These are phyloP conservation scores for Eugnorisma glareosa DNA, from an alignment of 2,888 invertebrate species.

Conservation along the genomic window DNA sequence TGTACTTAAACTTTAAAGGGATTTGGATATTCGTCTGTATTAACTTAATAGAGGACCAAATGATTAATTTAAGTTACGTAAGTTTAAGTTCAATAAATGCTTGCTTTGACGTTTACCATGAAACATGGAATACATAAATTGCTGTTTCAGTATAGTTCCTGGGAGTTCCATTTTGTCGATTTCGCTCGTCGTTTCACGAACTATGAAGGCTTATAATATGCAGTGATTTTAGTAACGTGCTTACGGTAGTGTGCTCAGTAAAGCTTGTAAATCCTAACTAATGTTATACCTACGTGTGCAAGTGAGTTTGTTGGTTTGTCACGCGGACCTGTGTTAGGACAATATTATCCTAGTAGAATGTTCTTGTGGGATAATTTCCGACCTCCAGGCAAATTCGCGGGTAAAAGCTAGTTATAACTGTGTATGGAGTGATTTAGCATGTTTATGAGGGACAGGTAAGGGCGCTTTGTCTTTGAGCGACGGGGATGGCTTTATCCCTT, in stretches of 20 bases:
- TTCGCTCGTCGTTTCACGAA: neutral
- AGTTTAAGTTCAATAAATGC: neutral
- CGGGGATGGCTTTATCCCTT: neutral
- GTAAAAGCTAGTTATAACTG: neutral
- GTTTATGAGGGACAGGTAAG: conserved; percentile 14
- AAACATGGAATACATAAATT: neutral
- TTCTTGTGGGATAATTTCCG: neutral
- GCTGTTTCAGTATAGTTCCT: neutral
- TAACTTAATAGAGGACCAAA: neutral
- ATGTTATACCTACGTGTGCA: neutral
- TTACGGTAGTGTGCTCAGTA: neutral
- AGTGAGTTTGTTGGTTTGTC: neutral
- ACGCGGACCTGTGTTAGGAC: neutral
- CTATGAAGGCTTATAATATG: conserved; percentile 1
- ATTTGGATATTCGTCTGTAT: conserved; percentile 19
- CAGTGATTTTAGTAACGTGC: conserved; percentile 7
- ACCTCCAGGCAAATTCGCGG: neutral
- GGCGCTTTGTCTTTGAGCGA: conserved; percentile 16
- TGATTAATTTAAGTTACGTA: too few relatives aligned
- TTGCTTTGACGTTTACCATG: neutral
- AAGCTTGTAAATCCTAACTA: neutral
- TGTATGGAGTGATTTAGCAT: conserved; percentile 23
- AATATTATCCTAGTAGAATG: neutral
- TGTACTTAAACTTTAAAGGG: neutral
- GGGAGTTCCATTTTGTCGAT: conserved; percentile 15